These are phyloP conservation scores for Hyposoter dolosus DNA, from an alignment of 2,888 invertebrate species.

Conservation along the genomic window DNA sequence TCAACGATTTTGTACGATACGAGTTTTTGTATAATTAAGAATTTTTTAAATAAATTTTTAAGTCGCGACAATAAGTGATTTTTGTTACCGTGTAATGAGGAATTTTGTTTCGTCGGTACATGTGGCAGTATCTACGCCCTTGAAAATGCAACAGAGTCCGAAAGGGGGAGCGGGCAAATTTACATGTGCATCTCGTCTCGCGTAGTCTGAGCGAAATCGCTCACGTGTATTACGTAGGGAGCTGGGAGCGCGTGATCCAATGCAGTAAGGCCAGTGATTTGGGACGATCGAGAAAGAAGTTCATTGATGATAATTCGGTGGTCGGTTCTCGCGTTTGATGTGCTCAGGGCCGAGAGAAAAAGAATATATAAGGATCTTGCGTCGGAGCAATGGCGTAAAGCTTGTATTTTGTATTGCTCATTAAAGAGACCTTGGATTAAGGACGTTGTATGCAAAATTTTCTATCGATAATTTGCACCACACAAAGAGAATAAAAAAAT, in stretches of 20 bases:
- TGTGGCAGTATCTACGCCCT: constrained; percentile 60
- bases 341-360: background rate
- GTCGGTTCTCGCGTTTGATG: constrained; percentile 59
- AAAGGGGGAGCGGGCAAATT: constrained; percentile 49
- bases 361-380: background rate
- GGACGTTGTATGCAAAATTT: too few relatives aligned
- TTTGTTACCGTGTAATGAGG: background rate
- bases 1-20: background rate
- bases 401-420: background rate
- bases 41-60: background rate
- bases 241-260: constrained; percentile 35
- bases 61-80: background rate
- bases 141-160: constrained; percentile 34
- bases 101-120: background rate
- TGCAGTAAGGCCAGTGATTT: constrained; percentile 39
- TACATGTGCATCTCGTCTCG: constrained; percentile 67
- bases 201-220: constrained; percentile 33
- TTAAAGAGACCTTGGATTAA: background rate
- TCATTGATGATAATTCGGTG: constrained; percentile 70
- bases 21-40: background rate
- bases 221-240: constrained; percentile 37
- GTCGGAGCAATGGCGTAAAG: constrained; percentile 48
- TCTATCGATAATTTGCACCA: too few relatives aligned
- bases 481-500: too few relatives aligned
- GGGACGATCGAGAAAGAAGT: constrained; percentile 59